Conservation (phyloP, 1,140 invertebrate genomes). For the Steinernema khuongi region DNA sequence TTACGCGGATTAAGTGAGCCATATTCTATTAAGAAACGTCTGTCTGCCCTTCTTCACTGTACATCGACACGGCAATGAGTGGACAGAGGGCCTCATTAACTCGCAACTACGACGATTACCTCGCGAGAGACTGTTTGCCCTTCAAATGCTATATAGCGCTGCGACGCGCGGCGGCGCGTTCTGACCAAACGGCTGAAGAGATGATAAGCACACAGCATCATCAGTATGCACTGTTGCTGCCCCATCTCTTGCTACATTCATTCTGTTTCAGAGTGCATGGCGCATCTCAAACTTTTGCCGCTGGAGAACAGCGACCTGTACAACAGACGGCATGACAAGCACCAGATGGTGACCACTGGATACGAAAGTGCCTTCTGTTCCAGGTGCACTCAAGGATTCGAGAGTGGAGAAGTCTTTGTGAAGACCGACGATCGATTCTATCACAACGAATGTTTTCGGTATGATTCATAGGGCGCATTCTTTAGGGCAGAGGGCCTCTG, state of each 20-base stretch:
- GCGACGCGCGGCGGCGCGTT: neutral
- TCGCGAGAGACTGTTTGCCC: neutral
- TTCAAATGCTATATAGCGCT: neutral
- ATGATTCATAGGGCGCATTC: neutral
- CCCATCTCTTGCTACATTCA: neutral
- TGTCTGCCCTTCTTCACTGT: no score
- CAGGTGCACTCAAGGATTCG: neutral
- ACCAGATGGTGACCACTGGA: neutral
- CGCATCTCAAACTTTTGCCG: neutral
- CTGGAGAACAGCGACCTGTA: neutral
- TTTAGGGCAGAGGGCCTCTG: no score
- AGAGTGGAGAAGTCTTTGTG: neutral
- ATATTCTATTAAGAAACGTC: no score
- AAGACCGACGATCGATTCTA: neutral
- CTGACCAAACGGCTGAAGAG: neutral
- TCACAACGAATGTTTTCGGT: slow-evolving; percentile 5
- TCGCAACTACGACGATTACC: no score
- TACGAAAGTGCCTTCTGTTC: neutral
- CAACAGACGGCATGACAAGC: neutral
- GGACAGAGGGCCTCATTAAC: no score
- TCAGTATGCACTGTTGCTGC: neutral
- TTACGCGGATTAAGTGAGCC: no score
- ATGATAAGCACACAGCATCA: slow-evolving; percentile 3
- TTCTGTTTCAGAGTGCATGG: neutral
- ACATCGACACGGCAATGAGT: no score